Base-by-base conservation (phyloP, 2,888 invertebrate genomes). In the Parapristionchus giblindavisi region DNA sequence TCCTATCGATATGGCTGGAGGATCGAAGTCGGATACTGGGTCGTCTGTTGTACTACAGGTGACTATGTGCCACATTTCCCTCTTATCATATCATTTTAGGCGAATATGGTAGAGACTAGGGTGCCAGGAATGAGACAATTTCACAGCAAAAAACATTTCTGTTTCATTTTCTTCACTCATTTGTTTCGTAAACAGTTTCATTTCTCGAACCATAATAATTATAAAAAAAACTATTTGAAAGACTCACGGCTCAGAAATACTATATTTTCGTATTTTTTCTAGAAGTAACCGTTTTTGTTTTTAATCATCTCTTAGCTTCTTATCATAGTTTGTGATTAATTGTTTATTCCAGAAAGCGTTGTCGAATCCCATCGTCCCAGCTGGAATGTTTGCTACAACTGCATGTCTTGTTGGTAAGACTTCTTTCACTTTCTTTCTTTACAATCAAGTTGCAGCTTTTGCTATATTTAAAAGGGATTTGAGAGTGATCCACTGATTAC, bases 301-400 rank as follows among this genome's bases (percentile, higher is more conserved):
- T n/a, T n/a, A n/a, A n/a, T n/a, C n/a, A n/a, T n/a, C n/a, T n/a
- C n/a, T n/a, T n/a, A n/a, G n/a, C n/a, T n/a, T n/a, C n/a, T n/a
- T n/a, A n/a, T n/a, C n/a, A n/a, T n/a, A n/a, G n/a, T n/a, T n/a
- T 32, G 21, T 21, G 21, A 52, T 3, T n/a, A 8, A 52, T 4
- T 52, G 5, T 52, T 21, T 27, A 29, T 56, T 73, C 0, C 24
- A 73, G 73, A 73, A 73, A 73, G 73, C 73, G 34, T 61, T 73
- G 24, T 40, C 73, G 60, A 73, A 73, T 32, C 73, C 73, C n/a
- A 17, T 73, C 24, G 73, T 73, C 3, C 73, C 73, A 29, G 60
- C 61, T 29, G 73, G 73, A 34, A 73, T 73, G 73, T 51, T 73
- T n/a, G 60, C 51, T 8, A 73, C 73, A 3, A 73, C 73, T 11